phyloP scores from a whole-genome alignment of 2,888 invertebrate species.

The Iphiclides podalirius region DNA sequence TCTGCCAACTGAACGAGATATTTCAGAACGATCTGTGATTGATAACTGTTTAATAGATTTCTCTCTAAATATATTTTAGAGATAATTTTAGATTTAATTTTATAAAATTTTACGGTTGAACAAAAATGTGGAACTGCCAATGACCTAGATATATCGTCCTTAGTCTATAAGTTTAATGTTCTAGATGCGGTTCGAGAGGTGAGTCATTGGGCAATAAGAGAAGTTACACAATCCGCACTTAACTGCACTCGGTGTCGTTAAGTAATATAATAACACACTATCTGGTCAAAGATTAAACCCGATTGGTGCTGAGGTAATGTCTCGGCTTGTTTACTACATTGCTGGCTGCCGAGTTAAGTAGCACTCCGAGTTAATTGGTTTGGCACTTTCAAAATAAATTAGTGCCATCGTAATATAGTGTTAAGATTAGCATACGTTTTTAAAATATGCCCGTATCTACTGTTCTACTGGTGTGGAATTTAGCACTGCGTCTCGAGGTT shows the following conservation, averaged over 20 bases:
- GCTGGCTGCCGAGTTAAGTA: background rate
- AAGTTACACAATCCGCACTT: constrained; percentile 8
- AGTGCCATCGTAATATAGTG: background rate
- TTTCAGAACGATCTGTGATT: background rate
- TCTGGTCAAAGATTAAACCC: constrained; percentile 1
- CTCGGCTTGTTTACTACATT: background rate
- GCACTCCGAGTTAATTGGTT: background rate
- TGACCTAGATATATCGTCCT: constrained; percentile 12
- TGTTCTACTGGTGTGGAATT: background rate
- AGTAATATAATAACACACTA: constrained; percentile 7
- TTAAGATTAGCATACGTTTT: constrained; percentile 5
- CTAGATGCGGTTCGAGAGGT: constrained; percentile 4
- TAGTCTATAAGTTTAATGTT: background rate
- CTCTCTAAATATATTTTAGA: no score
- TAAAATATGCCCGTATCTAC: background rate
- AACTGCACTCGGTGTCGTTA: constrained; percentile 2
- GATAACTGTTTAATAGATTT: background rate
- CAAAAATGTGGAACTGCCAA: constrained; percentile 7
- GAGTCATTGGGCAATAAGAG: constrained; percentile 5
- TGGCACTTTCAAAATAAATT: background rate
- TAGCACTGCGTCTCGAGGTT: background rate
- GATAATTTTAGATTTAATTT: no score
- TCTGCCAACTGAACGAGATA: no score
- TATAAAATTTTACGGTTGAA: no score
- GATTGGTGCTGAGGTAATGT: background rate